Evolutionary conservation across 1,140 invertebrate genomes (phyloP).

Genomic region (Diuraphis noxia): DNA sequence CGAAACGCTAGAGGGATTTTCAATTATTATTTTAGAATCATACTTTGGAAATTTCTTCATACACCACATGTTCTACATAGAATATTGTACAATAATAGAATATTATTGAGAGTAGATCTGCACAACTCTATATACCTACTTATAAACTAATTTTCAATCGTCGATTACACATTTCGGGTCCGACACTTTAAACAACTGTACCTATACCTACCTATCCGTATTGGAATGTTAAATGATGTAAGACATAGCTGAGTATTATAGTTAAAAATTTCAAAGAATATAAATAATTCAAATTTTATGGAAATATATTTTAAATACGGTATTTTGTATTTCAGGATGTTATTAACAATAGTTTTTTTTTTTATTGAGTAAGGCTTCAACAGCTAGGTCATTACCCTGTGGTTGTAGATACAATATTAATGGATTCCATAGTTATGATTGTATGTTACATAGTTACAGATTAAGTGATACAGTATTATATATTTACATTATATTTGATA

Average conservation of each 20-base stretch:
- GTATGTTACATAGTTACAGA: too few relatives aligned
- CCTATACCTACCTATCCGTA: too few relatives aligned
- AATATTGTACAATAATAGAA: neutral
- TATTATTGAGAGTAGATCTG: neutral
- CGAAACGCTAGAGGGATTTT: slow-evolving; percentile 42
- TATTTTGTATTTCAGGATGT: neutral
- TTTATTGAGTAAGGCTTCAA: too few relatives aligned
- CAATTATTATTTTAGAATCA: slow-evolving; percentile 36
- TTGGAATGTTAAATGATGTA: neutral
- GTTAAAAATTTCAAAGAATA: neutral
- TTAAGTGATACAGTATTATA: too few relatives aligned
- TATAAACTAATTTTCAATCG: neutral
- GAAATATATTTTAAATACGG: neutral
- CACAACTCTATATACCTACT: neutral
- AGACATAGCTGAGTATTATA: neutral
- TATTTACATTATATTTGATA: too few relatives aligned
- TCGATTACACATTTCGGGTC: neutral
- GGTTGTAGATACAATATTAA: too few relatives aligned
- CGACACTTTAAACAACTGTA: neutral
- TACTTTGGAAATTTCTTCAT: slow-evolving; percentile 41
- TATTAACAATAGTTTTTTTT: neutral
- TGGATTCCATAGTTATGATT: too few relatives aligned
- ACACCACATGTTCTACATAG: neutral
- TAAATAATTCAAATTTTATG: neutral
- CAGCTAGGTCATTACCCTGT: too few relatives aligned